Evolutionary conservation across 2,888 invertebrate genomes (phyloP), one percentile per base, ranked within the genome.

Genomic region (Odontocolon sp.): DNA sequence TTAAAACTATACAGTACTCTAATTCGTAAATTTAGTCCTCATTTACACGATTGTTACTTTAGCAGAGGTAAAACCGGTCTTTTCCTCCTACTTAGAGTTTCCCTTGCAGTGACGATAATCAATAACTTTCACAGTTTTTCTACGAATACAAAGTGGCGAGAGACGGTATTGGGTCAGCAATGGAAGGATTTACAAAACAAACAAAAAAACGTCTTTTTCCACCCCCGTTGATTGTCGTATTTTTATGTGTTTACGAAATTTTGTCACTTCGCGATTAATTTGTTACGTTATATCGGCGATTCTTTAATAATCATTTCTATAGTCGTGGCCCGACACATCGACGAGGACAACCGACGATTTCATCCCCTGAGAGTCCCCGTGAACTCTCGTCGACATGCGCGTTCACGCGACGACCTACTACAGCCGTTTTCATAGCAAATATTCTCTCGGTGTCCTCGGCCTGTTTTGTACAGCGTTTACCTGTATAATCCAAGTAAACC

Each of bases 41-140:
- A 64, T 50, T 31, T 14, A 31, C 6, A 61, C 40, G 45, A 68
- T 66, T 74, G 23, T 77, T 21, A 36, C n/a, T n/a, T n/a, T n/a
- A n/a, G n/a, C n/a, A n/a, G n/a, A n/a, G n/a, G n/a, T n/a, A n/a
- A n/a, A n/a, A n/a, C n/a, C n/a, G n/a, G n/a, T n/a, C n/a, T n/a
- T n/a, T n/a, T n/a, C n/a, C n/a, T n/a, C 9, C n/a, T 72, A 59
- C 61, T 77, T 67, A n/a, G 59, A 61, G 31, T 63, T 61, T 6
- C 28, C 59, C 61, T 67, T 26, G 36, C 56, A 42, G 40, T 28
- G 42, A 50, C 59, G 23, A 52, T 40, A 70, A 72, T 77, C 77
- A 33, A 77, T 83, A 82, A 80, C 77, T 79, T 79, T 82, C 81
- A 76, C 81, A 66, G 77, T 72, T 67, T 73, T 57, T 36, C n/a